These are phyloP conservation scores for Artemia franciscana DNA, from an alignment of 1,140 invertebrate genomes.

Conservation along the genomic window DNA sequence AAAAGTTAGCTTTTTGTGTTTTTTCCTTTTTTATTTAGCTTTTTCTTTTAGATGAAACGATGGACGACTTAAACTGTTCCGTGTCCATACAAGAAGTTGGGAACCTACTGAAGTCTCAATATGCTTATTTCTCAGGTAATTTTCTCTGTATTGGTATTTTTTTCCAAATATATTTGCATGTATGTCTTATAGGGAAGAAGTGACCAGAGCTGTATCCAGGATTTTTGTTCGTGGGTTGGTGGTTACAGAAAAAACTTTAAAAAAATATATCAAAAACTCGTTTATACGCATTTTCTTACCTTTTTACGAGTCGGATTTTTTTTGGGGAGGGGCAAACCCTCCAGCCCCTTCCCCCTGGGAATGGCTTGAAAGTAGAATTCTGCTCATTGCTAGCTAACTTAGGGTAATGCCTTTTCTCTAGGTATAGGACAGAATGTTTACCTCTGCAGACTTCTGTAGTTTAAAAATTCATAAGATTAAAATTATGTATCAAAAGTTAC, in stretches of 20 bases:
- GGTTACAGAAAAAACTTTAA: background rate
- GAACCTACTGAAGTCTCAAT: slow-evolving; percentile 58
- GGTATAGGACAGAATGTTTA: no score
- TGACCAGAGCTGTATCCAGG: background rate
- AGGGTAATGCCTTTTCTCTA: no score
- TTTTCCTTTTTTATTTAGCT: background rate
- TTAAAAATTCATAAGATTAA: no score
- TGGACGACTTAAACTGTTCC: slow-evolving; percentile 25
- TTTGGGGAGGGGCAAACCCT: no score
- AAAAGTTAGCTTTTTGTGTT: background rate
- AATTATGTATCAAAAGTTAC: no score
- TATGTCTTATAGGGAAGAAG: background rate
- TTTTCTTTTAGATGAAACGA: slow-evolving; percentile 23
- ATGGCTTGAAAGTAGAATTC: no score
- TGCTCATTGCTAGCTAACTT: no score
- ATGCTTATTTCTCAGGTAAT: slow-evolving; percentile 60
- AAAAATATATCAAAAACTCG: background rate
- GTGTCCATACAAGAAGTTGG: slow-evolving; percentile 52
- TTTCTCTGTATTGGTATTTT: slow-evolving; percentile 10
- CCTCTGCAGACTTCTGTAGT: no score
- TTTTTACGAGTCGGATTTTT: background rate
- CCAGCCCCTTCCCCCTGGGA: no score
- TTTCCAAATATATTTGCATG: slow-evolving; percentile 5
- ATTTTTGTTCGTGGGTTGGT: background rate
- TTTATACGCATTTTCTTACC: background rate